Conservation (phyloP, 2,888 invertebrate genomes). For the Atherix ibis region DNA sequence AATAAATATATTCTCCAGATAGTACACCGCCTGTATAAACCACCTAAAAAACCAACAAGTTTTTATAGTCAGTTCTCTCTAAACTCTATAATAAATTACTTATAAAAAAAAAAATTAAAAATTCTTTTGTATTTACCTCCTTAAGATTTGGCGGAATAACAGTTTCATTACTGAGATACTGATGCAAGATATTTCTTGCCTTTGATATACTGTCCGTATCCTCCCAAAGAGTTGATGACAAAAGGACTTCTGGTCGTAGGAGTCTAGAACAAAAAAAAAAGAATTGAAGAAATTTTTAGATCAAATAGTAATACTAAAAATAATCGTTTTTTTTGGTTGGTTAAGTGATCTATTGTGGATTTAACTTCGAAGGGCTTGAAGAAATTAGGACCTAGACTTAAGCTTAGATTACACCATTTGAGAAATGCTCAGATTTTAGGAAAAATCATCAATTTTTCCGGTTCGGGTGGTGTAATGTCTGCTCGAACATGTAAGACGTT, state of each 20-base stretch:
- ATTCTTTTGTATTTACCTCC: conserved; percentile 24
- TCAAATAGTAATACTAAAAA: too few relatives aligned
- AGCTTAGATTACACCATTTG: too few relatives aligned
- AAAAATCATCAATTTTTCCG: too few relatives aligned
- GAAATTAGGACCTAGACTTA: too few relatives aligned
- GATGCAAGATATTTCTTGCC: conserved; percentile 28
- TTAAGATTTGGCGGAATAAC: conserved; percentile 28
- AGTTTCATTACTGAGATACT: conserved; percentile 26
- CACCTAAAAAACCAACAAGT: conserved; percentile 19
- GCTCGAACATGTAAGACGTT: too few relatives aligned
- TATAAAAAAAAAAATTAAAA: not conserved
- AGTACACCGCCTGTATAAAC: conserved; percentile 33
- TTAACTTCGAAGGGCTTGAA: too few relatives aligned
- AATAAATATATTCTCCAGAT: conserved; percentile 31
- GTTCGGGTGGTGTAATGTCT: too few relatives aligned
- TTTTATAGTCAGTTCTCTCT: not conserved
- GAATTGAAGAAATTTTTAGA: not conserved
- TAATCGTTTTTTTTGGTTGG: too few relatives aligned
- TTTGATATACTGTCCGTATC: conserved; percentile 28
- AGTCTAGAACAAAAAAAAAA: conserved; percentile 17
- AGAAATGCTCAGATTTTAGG: too few relatives aligned
- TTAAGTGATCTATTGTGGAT: too few relatives aligned
- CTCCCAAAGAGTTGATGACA: conserved; percentile 32
- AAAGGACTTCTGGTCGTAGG: conserved; percentile 27
- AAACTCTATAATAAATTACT: not conserved